Conservation (phyloP, 2,113 vertebrate genomes). For the Steatornis caripensis region DNA sequence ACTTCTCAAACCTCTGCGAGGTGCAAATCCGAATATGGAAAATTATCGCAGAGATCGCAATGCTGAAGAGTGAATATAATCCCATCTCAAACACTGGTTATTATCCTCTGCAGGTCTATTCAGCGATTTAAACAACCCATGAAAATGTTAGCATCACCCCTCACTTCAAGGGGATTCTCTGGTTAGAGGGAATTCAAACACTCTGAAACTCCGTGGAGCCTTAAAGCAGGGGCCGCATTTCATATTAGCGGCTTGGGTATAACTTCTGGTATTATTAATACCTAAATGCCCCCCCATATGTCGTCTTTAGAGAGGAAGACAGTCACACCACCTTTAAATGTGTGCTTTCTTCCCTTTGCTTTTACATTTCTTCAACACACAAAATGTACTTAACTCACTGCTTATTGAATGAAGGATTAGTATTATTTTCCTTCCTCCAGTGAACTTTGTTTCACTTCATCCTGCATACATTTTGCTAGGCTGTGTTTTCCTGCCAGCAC, state of each 20-base stretch:
- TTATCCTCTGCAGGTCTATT: background rate
- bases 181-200: background rate
- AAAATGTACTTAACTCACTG: constrained; percentile 60
- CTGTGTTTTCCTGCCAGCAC: constrained; percentile 71
- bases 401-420: constrained; percentile 76
- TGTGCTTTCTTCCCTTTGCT: constrained; percentile 47
- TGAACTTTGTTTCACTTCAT: constrained; percentile 75
- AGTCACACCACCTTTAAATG: constrained; percentile 30
- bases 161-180: background rate
- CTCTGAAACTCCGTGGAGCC: background rate
- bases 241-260: background rate
- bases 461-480: constrained; percentile 64
- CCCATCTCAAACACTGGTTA: background rate
- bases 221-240: background rate
- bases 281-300: constrained; percentile 2
- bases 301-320: constrained; percentile 35
- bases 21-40: background rate
- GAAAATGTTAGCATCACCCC: background rate
- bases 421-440: constrained; percentile 75
- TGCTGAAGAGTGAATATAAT: background rate
- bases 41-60: background rate
- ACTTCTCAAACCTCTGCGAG: background rate
- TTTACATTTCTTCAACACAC: constrained; percentile 59
- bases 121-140: background rate
- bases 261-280: background rate